Base-by-base conservation (phyloP, 2,113 vertebrate species). In the Myanophis thanlyinensis region DNA sequence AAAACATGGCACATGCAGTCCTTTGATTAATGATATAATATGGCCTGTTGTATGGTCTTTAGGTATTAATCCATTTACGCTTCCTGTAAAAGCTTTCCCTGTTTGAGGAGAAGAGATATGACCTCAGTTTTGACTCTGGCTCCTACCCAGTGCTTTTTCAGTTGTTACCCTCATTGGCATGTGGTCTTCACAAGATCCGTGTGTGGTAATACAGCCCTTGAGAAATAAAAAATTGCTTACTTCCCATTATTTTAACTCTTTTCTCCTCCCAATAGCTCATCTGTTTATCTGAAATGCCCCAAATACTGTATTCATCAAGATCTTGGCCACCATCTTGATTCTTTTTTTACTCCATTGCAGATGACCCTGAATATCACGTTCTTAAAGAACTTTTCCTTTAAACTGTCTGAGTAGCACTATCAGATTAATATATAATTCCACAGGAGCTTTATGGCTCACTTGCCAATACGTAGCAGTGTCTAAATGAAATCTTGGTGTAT, bases 401-500 rank as follows among this genome's bases (percentile, higher is more conserved):
- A 20, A 20, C 13, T 73, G n/a, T 73, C n/a, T 18, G n/a, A 40
- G 27, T 62, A n/a, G 59, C 59, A 62, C 10, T 30, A n/a, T 62
- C 59, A 13, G 7, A 62, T 4, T 62, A 62, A 62, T 73, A 18
- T 73, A 0, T 25, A 20, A 90, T 90, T 86, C 56, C 80, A 25
- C 20, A 89, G 0, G 0, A 93, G 12, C 22, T 90, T 51, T 94
- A 40, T 2, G 11, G 59, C 46, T 90, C 62, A 92, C 1, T 12
- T 92, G 54, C 25, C 90, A 89, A 52, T 40, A 85, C 87, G 9
- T 51, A 46, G 22, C 92, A 30, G n/a, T 11, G 25, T 53, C 73
- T 90, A 93, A 95, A 94, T 11, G 23, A 88, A 86, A 86, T 90
- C 22, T 25, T 92, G 3, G 46, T 11, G 53, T 22, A 56, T 95